These are phyloP conservation scores for Trichogramma dendrolimi DNA, from an alignment of 2,888 invertebrate genomes.

Conservation along the genomic window DNA sequence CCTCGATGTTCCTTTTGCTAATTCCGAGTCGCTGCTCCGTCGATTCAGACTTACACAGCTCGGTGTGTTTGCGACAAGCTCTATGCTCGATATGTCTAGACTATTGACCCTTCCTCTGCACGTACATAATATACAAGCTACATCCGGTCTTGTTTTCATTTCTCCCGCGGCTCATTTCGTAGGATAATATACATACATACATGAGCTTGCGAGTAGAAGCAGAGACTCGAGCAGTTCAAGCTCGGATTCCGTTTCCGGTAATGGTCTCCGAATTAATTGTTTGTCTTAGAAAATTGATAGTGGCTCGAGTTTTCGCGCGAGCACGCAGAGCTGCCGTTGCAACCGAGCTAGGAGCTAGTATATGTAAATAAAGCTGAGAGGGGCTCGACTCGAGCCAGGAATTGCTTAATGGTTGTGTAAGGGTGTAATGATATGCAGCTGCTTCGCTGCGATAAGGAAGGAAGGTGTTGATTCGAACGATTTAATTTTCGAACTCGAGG, in stretches of 20 bases:
- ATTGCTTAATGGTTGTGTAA: neutral
- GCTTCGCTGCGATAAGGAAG: neutral
- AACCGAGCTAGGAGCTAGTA: no score
- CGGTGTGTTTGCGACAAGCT: no score
- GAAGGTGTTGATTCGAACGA: no score
- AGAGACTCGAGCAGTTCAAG: neutral
- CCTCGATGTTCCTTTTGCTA: no score
- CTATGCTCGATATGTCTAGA: slow-evolving; percentile 29
- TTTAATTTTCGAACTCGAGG: no score
- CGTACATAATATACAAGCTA: slow-evolving; percentile 24
- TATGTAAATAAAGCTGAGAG: no score
- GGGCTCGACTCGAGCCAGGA: no score
- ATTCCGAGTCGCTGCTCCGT: no score
- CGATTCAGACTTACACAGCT: no score
- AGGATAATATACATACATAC: neutral
- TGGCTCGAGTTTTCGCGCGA: neutral
- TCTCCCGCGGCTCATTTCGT: slow-evolving; percentile 30
- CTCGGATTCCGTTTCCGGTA: slow-evolving; percentile 42
- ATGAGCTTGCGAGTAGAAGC: neutral
- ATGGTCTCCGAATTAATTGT: slow-evolving; percentile 43
- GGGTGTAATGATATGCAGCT: neutral
- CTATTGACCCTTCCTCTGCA: slow-evolving; percentile 35
- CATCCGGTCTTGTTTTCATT: slow-evolving; percentile 26
- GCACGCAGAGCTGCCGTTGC: neutral
- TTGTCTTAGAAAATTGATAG: slow-evolving; percentile 10